A percentile compares a stretch with the other conserved stretches of the same genome.
Evolutionary conservation across 30 jellyfish, hydroid and myxozoan species (phyloP).

Genomic region (Aurelia sp.): DNA sequence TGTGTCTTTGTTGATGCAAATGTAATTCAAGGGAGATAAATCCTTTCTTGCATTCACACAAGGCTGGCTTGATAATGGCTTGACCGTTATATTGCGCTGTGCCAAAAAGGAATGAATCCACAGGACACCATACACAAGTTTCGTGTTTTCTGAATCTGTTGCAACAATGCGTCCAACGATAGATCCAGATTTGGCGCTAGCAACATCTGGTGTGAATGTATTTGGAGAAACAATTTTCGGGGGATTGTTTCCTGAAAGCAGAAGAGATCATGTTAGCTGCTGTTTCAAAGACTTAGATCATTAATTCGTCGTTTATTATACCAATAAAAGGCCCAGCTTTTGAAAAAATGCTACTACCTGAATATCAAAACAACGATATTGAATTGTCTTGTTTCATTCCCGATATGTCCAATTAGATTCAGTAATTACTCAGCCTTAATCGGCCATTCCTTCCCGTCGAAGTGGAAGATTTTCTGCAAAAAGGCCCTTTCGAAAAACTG

Average conservation of each 20-base stretch:
- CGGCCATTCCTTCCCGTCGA: too few relatives aligned
- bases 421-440: too few relatives aligned
- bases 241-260: slow-evolving; percentile 39
- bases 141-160: slow-evolving; percentile 36
- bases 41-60: slow-evolving; percentile 26
- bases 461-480: too few relatives aligned
- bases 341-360: too few relatives aligned
- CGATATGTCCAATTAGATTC: too few relatives aligned
- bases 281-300: too few relatives aligned
- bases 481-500: too few relatives aligned
- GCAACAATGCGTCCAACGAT: slow-evolving; percentile 35
- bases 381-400: too few relatives aligned
- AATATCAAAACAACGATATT: too few relatives aligned
- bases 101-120: slow-evolving; percentile 28
- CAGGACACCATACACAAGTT: slow-evolving; percentile 21
- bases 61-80: not conserved
- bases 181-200: slow-evolving; percentile 13
- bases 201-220: not conserved
- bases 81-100: not conserved
- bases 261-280: not conserved
- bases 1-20: slow-evolving; percentile 38
- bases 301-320: too few relatives aligned
- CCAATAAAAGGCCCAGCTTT: too few relatives aligned
- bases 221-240: slow-evolving; percentile 18
- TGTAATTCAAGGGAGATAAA: slow-evolving; percentile 40